Evolutionary conservation across 2,888 invertebrate species (phyloP).

Genomic region (Thymelicus sylvestris): DNA sequence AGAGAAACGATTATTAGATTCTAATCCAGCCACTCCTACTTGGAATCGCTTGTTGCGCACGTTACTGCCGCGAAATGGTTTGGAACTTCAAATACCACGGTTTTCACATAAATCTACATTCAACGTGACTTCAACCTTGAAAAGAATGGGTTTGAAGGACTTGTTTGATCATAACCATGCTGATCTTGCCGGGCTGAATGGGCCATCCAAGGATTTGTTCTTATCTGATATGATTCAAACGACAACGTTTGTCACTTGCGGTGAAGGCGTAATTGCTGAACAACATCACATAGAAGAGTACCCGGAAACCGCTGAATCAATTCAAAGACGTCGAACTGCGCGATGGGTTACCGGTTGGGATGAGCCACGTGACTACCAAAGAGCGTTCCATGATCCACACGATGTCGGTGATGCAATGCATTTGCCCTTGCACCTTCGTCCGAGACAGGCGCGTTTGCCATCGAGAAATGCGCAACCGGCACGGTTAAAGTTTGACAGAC

Average conservation of each 20-base stretch:
- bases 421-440: constrained; percentile 88
- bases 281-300: constrained; percentile 93
- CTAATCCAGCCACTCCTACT: constrained; percentile 87
- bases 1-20: constrained; percentile 88
- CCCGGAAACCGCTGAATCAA: constrained; percentile 86
- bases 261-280: constrained; percentile 88
- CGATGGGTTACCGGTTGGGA: constrained; percentile 80
- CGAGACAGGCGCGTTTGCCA: constrained; percentile 89
- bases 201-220: constrained; percentile 90
- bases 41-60: constrained; percentile 91
- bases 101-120: constrained; percentile 93
- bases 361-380: constrained; percentile 87
- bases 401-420: constrained; percentile 79
- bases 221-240: constrained; percentile 94
- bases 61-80: constrained; percentile 89
- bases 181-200: constrained; percentile 93
- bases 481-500: constrained; percentile 92
- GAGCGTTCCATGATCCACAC: constrained; percentile 88
- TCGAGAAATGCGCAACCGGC: constrained; percentile 87
- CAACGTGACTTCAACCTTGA: constrained; percentile 91
- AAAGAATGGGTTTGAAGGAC: constrained; percentile 92
- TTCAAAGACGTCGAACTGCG: constrained; percentile 67
- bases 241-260: constrained; percentile 93
- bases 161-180: constrained; percentile 91
- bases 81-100: constrained; percentile 93